Conservation (phyloP, 2,797 vertebrate species). For the Notoglanidium macrostoma region DNA sequence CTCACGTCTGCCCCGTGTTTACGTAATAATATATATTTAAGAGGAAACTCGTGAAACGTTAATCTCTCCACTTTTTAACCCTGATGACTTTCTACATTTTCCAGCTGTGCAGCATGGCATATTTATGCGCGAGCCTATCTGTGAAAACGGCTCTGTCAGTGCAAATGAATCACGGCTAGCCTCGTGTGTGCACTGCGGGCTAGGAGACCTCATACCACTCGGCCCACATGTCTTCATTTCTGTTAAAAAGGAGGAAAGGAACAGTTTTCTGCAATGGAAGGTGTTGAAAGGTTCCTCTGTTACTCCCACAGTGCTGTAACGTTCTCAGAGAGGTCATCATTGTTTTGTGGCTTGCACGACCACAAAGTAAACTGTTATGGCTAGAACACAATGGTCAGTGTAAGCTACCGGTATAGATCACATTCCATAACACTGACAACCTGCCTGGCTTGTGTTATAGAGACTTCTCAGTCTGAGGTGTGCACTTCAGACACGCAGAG, state of each 20-base stretch:
- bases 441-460: constrained; percentile 16
- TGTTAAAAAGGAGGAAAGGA: not conserved
- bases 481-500: not conserved
- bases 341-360: constrained; percentile 41
- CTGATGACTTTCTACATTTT: constrained; percentile 77
- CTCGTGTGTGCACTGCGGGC: constrained; percentile 46
- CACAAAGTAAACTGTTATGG: constrained; percentile 49
- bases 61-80: constrained; percentile 75
- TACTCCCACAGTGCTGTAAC: constrained; percentile 24
- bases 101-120: constrained; percentile 74
- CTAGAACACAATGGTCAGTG: constrained; percentile 46
- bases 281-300: constrained; percentile 33
- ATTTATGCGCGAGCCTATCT: constrained; percentile 72
- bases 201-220: constrained; percentile 44
- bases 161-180: constrained; percentile 69
- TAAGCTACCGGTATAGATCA: constrained; percentile 40
- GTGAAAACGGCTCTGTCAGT: constrained; percentile 73
- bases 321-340: constrained; percentile 40
- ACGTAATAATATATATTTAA: constrained; percentile 75
- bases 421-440: constrained; percentile 28
- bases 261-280: constrained; percentile 16
- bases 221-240: constrained; percentile 31
- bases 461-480: not conserved
- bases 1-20: constrained; percentile 70
- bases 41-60: constrained; percentile 76